phyloP scores from a whole-genome alignment of 2,797 vertebrate genomes.

The Phataginus tetradactyla region DNA sequence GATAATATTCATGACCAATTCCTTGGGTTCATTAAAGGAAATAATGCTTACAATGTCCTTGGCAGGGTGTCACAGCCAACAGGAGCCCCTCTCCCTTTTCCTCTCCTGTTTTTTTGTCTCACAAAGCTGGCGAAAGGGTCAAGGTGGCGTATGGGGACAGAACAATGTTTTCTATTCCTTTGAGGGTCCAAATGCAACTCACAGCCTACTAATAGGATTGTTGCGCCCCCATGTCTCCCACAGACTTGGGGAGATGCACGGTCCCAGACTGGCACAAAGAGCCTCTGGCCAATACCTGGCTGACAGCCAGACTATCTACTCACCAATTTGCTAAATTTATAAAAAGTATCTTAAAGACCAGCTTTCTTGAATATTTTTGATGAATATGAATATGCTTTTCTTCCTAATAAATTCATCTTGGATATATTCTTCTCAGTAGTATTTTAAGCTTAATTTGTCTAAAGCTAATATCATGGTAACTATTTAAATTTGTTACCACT shows the following conservation, averaged over 20 bases:
- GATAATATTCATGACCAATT: background rate
- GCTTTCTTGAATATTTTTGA: background rate
- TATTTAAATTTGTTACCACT: constrained; percentile 47
- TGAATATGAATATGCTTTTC: constrained; percentile 3
- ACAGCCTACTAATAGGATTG: background rate
- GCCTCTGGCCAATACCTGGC: background rate
- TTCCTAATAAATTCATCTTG: constrained; percentile 51
- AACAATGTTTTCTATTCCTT: background rate
- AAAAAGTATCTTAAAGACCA: background rate
- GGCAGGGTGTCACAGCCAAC: background rate
- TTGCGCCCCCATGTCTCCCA: accelerated
- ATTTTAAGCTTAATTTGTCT: constrained; percentile 65
- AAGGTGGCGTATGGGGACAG: background rate
- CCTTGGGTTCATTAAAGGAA: background rate
- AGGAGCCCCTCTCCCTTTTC: accelerated
- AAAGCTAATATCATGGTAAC: constrained; percentile 39
- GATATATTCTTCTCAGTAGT: constrained; percentile 13
- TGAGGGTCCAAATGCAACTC: background rate
- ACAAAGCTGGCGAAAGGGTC: background rate
- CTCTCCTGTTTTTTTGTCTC: background rate
- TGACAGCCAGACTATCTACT: background rate
- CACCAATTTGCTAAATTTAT: background rate
- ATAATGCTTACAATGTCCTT: background rate
- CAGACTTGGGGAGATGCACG: background rate
- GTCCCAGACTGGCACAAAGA: background rate